A percentile compares a stretch with the other conserved stretches of the same genome.
These are phyloP conservation scores for Parazoanthus swiftii DNA, from an alignment of 92 coral and sea anemone genomes.

Conservation along the genomic window DNA sequence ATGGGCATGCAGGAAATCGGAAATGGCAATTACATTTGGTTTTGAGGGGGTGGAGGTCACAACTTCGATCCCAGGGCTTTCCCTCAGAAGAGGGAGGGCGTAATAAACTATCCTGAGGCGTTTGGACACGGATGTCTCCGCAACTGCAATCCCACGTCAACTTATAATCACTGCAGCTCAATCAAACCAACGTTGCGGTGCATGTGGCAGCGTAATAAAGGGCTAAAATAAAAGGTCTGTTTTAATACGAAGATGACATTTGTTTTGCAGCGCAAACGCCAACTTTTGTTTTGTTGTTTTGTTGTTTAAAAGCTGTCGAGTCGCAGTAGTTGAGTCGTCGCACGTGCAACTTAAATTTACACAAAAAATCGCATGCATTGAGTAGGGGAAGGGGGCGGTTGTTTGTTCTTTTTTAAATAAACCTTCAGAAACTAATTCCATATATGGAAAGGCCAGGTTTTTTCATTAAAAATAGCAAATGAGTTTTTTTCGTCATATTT, in stretches of 20 bases:
- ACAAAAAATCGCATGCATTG: neutral
- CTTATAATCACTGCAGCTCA: neutral
- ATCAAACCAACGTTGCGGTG: neutral
- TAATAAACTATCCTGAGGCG: neutral
- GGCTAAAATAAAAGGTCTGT: neutral
- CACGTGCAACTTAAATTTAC: neutral
- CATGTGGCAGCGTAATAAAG: neutral
- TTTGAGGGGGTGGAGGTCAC: neutral
- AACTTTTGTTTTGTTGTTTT: no score
- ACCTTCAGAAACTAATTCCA: conserved; percentile 2
- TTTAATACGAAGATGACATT: no score
- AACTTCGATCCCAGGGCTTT: no score
- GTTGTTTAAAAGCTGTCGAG: no score
- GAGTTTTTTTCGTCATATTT: neutral
- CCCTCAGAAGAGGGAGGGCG: no score
- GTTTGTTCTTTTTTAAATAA: conserved; percentile 18
- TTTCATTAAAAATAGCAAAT: neutral
- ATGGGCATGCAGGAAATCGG: neutral
- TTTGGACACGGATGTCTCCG: neutral
- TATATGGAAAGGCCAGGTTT: neutral
- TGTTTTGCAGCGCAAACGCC: neutral
- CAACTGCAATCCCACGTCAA: neutral
- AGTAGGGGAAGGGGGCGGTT: conserved; percentile 44
- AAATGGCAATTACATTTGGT: neutral
- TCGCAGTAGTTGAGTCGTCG: no score